Evolutionary conservation across 2,797 vertebrate genomes (phyloP).

Genomic region (Galago senegalensis): DNA sequence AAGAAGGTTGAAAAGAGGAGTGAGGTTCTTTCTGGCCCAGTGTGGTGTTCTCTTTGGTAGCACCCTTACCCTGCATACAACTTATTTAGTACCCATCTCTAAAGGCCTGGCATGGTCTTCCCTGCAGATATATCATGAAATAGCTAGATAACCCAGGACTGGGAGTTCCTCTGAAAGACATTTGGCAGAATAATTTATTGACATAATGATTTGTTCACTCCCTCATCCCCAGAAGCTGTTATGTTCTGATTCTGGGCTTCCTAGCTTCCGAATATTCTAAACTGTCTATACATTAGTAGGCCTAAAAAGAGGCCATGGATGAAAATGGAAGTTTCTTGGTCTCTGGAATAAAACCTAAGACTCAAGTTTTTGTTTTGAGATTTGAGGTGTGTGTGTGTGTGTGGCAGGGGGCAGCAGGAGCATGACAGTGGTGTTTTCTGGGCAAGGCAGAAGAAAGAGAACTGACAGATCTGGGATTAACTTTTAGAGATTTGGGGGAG

Average conservation of each 20-base stretch:
- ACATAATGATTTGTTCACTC: background rate
- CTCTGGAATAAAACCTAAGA: background rate
- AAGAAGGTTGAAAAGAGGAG: background rate
- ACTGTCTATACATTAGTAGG: background rate
- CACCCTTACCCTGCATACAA: background rate
- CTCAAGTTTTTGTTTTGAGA: background rate
- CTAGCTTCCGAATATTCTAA: background rate
- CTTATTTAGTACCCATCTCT: background rate
- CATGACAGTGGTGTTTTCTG: background rate
- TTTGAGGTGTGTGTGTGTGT: background rate
- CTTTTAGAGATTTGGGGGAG: background rate
- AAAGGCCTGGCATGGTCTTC: background rate
- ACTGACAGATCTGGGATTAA: background rate
- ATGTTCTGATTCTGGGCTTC: constrained; percentile 48
- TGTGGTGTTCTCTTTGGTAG: background rate
- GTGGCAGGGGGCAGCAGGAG: background rate
- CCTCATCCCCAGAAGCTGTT: background rate
- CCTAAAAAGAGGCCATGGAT: background rate
- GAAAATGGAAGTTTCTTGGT: background rate
- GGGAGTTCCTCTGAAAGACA: constrained; percentile 39
- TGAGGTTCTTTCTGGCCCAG: background rate
- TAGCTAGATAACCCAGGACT: background rate
- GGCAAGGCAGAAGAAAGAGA: background rate
- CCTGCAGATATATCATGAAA: background rate
- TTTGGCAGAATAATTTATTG: constrained; percentile 30